These are phyloP conservation scores for Lucifuga dentata DNA, from an alignment of 2,113 vertebrate genomes.

Conservation along the genomic window DNA sequence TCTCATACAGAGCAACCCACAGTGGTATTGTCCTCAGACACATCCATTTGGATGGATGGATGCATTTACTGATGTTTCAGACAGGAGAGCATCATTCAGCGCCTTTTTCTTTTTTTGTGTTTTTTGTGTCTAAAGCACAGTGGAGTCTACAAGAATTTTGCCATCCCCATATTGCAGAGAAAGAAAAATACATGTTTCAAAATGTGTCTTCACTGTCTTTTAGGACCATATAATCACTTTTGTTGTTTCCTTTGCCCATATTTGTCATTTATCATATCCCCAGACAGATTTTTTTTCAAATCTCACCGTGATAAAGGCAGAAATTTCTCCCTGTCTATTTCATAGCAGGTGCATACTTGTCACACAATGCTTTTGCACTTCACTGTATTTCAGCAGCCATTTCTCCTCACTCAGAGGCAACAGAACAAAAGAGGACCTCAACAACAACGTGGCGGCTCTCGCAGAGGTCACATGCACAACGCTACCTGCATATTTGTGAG, in stretches of 20 bases:
- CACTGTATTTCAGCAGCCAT: constrained; percentile 31
- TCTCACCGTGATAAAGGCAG: constrained; percentile 19
- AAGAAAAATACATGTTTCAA: constrained; percentile 42
- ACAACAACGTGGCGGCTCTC: constrained; percentile 34
- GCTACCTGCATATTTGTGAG: constrained; percentile 71
- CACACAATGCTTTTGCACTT: constrained; percentile 51
- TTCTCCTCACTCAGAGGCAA: constrained; percentile 33
- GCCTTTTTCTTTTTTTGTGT: constrained; percentile 27
- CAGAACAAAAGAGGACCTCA: constrained; percentile 55
- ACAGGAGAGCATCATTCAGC: constrained; percentile 64
- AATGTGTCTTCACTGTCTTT: constrained; percentile 3
- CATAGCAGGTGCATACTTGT: constrained; percentile 47
- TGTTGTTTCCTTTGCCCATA: not conserved
- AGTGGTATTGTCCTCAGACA: constrained; percentile 68
- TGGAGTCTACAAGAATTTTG: constrained; percentile 8
- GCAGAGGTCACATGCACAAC: constrained; percentile 56
- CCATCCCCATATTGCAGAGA: constrained; percentile 30
- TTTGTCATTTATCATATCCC: constrained; percentile 32
- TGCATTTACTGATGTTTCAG: constrained; percentile 69
- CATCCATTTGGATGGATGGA: constrained; percentile 70
- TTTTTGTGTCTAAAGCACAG: constrained; percentile 46
- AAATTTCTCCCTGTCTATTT: not conserved
- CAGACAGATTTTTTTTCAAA: not conserved
- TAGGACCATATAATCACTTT: constrained; percentile 34
- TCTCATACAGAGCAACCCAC: constrained; percentile 57